These are phyloP conservation scores for Mareca penelope DNA, from an alignment of 2,797 vertebrate species.

Conservation along the genomic window DNA sequence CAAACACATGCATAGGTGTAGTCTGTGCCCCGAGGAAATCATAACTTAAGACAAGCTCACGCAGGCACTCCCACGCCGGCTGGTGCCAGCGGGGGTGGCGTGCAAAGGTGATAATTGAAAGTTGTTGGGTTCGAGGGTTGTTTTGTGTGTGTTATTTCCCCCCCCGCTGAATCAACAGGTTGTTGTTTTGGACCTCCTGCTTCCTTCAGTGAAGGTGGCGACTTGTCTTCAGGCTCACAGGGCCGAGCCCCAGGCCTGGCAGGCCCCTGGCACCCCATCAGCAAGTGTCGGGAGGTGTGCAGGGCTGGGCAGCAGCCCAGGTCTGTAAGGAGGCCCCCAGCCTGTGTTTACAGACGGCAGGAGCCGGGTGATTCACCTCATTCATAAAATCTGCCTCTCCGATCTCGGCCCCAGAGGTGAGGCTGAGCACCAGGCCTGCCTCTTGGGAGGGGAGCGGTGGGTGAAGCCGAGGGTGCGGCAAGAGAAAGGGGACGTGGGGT, in stretches of 20 bases:
- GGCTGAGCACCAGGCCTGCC: background rate
- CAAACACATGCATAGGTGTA: constrained; percentile 54
- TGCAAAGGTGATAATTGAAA: constrained; percentile 53
- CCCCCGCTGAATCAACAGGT: constrained; percentile 19
- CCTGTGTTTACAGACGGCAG: background rate
- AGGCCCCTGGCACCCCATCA: background rate
- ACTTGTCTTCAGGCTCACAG: background rate
- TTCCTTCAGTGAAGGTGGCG: background rate
- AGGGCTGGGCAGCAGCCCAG: background rate
- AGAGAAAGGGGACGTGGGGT: background rate
- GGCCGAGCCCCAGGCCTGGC: background rate
- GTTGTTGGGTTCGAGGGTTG: constrained; percentile 38
- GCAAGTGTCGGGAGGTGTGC: background rate
- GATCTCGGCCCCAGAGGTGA: background rate
- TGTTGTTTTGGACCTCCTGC: constrained; percentile 27
- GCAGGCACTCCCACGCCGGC: constrained; percentile 31
- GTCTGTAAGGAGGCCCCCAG: background rate
- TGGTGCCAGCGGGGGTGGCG: constrained; percentile 58
- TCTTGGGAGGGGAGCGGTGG: background rate
- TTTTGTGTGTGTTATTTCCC: background rate
- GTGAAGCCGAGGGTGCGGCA: background rate
- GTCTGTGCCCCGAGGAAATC: constrained; percentile 60
- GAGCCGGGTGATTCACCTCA: constrained; percentile 12
- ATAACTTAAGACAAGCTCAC: constrained; percentile 51
- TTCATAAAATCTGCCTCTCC: constrained; percentile 19